Evolutionary conservation across 2,113 vertebrate species (phyloP).

Genomic region (Phyllopteryx taeniolatus): DNA sequence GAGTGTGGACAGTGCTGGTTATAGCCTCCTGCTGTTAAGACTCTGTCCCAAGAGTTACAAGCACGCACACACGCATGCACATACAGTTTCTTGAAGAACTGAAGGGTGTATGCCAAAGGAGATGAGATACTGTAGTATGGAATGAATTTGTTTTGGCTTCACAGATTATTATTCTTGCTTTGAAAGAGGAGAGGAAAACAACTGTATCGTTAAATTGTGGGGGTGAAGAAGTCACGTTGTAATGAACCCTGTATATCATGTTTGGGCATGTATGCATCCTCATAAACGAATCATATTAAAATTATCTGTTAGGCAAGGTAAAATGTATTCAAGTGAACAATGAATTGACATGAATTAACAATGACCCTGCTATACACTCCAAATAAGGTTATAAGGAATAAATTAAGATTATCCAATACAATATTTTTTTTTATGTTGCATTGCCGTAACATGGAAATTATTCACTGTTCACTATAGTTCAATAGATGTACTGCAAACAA

Average conservation of each 20-base stretch:
- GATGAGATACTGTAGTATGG: background rate
- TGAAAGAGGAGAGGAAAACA: background rate
- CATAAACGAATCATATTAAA: background rate
- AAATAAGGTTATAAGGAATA: background rate
- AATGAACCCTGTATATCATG: too few species aligned
- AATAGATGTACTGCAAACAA: background rate
- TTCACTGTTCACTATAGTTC: background rate
- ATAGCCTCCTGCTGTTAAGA: slow-evolving; percentile 45
- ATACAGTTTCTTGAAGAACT: background rate
- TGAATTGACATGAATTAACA: background rate
- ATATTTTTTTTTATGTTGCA: background rate
- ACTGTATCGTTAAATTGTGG: too few species aligned
- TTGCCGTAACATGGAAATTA: background rate
- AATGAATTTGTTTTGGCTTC: background rate
- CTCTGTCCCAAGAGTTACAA: slow-evolving; percentile 7
- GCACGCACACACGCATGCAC: slow-evolving; percentile 9
- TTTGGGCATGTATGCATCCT: background rate
- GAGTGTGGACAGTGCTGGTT: slow-evolving; percentile 47
- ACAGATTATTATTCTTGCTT: background rate
- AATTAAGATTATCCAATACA: background rate
- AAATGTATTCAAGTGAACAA: background rate
- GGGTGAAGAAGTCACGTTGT: too few species aligned
- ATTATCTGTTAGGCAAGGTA: background rate
- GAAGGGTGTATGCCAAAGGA: background rate
- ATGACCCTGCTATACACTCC: background rate